Evolutionary conservation across 2,888 invertebrate species (phyloP), one percentile per base, ranked within the genome.

Genomic region (Sarcophaga rosellei): DNA sequence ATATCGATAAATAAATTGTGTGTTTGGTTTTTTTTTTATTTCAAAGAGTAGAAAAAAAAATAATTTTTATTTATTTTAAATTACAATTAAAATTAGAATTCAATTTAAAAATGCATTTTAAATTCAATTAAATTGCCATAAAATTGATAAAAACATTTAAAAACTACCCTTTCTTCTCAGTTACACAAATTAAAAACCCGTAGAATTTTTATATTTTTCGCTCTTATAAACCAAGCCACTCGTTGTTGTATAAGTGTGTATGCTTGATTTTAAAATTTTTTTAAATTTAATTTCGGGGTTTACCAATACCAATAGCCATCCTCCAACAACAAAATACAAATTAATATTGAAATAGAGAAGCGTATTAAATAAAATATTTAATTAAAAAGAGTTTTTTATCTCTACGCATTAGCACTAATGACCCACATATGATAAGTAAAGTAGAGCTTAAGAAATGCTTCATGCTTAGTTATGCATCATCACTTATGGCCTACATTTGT

Each of bases 41-140:
- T 45, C 3, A 61, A 77, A 78, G n/a, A 35, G 10, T 35, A 35
- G 10, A 35, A 35, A 35, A 25, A 25, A 35, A 35, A 35, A 6
- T 35, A 0, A 35, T 35, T 35, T 35, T 35, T 35, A 73, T 81
- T 23, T 53, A 80, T 17, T 83, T 70, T 65, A 82, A 75, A 82
- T 82, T 68, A 45, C 20, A 35, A 73, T 62, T 35, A 75, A 57
- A 77, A 68, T 53, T 72, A 70, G 77, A 81, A 65, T 80, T 80
- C 73, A 68, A 84, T 81, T 86, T 84, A 83, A 82, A 35, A 81
- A 88, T 87, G 79, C 61, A 25, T 81, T 80, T 88, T 88, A 85
- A 87, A 88, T 89, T 84, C 65, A 87, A 89, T 88, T 87, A 88
- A 88, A 89, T 59, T 75, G 81, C 86, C 73, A 87, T 88, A 88